Evolutionary conservation across 2,888 invertebrate genomes (phyloP).

Genomic region (Polia nebulosa): DNA sequence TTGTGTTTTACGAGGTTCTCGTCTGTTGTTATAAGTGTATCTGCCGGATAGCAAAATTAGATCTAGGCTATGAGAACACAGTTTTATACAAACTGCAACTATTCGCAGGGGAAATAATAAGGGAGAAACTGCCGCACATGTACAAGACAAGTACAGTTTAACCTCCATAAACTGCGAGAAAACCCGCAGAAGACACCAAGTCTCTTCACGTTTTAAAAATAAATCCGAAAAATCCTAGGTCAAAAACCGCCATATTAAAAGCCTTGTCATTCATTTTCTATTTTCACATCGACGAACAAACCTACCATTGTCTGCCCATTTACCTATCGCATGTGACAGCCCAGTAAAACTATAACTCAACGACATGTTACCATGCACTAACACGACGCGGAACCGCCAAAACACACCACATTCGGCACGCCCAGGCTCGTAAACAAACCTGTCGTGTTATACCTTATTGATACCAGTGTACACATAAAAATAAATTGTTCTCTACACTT

Average conservation of each 20-base stretch:
- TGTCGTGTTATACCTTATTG: slow-evolving; percentile 70
- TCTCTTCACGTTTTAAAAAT: neutral
- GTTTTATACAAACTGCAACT: neutral
- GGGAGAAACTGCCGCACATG: neutral
- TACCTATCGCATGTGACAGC: slow-evolving; percentile 44
- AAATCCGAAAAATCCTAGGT: too few species aligned
- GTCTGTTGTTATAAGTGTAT: neutral
- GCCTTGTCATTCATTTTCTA: neutral
- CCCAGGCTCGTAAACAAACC: slow-evolving; percentile 63
- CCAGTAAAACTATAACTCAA: slow-evolving; percentile 38
- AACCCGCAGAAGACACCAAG: neutral
- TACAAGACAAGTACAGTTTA: neutral
- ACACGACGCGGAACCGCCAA: slow-evolving; percentile 42
- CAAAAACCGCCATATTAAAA: neutral
- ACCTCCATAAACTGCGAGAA: neutral
- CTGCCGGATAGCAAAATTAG: slow-evolving; percentile 14
- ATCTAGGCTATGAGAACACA: neutral
- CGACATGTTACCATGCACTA: slow-evolving; percentile 48
- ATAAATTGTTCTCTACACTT: slow-evolving; percentile 72
- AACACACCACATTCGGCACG: slow-evolving; percentile 50
- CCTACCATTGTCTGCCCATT: slow-evolving; percentile 18
- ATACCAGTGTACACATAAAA: slow-evolving; percentile 74
- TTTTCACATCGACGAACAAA: slow-evolving; percentile 10
- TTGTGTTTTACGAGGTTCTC: slow-evolving; percentile 14
- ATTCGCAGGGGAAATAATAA: neutral